Evolutionary conservation across 2,888 invertebrate species (phyloP).

Genomic region (Temnothorax unifasciatus): DNA sequence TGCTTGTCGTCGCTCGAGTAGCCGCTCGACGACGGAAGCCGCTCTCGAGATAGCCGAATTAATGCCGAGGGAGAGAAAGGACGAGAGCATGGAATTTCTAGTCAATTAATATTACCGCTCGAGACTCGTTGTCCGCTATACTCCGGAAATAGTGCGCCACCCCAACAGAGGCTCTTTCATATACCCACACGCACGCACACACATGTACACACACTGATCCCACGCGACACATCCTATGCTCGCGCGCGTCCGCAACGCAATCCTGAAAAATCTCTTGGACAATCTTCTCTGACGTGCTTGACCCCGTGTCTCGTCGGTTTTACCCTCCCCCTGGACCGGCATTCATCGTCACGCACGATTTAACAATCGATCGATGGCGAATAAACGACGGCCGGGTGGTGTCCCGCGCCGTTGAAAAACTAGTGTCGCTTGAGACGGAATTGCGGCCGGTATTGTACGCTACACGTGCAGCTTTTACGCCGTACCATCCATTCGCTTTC

Average conservation of each 20-base stretch:
- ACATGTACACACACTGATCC: too few species aligned
- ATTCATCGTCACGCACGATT: constrained; percentile 76
- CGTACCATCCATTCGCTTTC: constrained; percentile 13
- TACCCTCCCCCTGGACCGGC: constrained; percentile 14
- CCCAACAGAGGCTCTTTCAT: neutral
- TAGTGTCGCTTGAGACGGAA: constrained; percentile 45
- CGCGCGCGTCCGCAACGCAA: constrained; percentile 17
- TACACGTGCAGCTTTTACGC: constrained; percentile 23
- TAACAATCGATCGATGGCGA: constrained; percentile 73
- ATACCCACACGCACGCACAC: neutral
- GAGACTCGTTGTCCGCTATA: constrained; percentile 62
- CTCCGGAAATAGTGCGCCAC: constrained; percentile 59
- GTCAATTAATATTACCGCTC: constrained; percentile 81
- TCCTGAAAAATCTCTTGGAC: constrained; percentile 60
- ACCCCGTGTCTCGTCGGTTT: constrained; percentile 44
- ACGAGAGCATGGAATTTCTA: constrained; percentile 77
- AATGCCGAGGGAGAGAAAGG: constrained; percentile 69
- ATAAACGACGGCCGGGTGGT: constrained; percentile 45
- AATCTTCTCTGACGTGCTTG: constrained; percentile 67
- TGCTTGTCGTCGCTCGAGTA: constrained; percentile 66
- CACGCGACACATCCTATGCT: neutral
- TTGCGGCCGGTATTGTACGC: constrained; percentile 44
- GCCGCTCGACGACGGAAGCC: constrained; percentile 70
- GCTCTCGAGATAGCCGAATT: constrained; percentile 80
- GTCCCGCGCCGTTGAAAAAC: constrained; percentile 45